Evolutionary conservation across 2,888 invertebrate species (phyloP).

Genomic region (Campoplex nolae): DNA sequence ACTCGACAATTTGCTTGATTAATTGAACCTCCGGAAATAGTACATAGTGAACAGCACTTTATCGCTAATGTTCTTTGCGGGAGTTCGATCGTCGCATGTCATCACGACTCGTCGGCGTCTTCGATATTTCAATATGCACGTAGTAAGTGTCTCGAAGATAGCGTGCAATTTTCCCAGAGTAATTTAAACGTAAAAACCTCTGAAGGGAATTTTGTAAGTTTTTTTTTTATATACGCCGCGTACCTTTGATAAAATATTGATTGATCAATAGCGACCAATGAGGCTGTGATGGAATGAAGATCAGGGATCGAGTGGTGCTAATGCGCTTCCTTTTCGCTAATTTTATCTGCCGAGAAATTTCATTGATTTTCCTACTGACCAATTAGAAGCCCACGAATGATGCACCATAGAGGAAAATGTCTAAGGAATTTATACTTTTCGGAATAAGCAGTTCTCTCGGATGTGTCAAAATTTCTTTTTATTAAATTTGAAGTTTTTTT

Average conservation of each 20-base stretch:
- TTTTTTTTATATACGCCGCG: background rate
- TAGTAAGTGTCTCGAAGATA: background rate
- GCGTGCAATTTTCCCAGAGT: background rate
- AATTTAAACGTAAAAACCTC: background rate
- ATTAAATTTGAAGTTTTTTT: background rate
- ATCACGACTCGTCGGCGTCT: slow-evolving; percentile 56
- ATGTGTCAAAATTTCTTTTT: background rate
- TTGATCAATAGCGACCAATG: background rate
- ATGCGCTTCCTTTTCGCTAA: background rate
- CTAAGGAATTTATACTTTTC: background rate
- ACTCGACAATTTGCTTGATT: slow-evolving; percentile 70
- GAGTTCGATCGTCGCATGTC: slow-evolving; percentile 54
- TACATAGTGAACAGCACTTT: slow-evolving; percentile 33
- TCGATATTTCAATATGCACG: slow-evolving; percentile 30
- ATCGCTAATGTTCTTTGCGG: slow-evolving; percentile 26
- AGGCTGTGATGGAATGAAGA: background rate
- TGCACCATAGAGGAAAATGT: background rate
- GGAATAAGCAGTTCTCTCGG: background rate
- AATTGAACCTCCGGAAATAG: slow-evolving; percentile 62
- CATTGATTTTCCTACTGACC: background rate
- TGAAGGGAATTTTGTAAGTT: background rate
- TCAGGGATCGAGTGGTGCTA: background rate
- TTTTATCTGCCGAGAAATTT: background rate
- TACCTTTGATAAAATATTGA: background rate
- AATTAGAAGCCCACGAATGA: background rate